Conservation (phyloP, 2,888 invertebrate species). For the Drosophila dives region DNA sequence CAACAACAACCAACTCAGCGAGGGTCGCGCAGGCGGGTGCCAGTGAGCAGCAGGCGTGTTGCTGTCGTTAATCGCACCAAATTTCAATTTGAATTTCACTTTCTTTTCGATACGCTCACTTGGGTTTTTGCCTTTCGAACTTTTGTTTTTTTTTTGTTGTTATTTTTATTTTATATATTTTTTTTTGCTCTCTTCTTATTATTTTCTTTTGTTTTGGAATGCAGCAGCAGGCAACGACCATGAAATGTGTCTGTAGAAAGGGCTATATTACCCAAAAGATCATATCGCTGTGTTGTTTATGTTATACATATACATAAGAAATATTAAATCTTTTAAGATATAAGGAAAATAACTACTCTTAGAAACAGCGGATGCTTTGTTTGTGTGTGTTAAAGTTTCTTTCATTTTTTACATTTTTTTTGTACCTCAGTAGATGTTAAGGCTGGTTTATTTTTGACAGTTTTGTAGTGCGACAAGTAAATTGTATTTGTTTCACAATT, state of each 20-base stretch:
- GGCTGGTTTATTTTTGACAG: conserved; percentile 20
- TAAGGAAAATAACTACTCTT: neutral
- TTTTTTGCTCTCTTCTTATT: conserved; percentile 14
- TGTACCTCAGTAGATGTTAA: conserved; percentile 8
- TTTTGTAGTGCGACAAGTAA: conserved; percentile 17
- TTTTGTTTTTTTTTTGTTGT: conserved; percentile 58
- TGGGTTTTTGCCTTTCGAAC: conserved; percentile 81
- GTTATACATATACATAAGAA: neutral
- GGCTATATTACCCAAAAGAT: conserved; percentile 26
- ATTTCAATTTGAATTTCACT: conserved; percentile 83
- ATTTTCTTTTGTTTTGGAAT: conserved; percentile 63
- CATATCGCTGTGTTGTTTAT: conserved; percentile 1
- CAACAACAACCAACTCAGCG: conserved; percentile 22
- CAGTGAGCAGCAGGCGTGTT: conserved; percentile 56
- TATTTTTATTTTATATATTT: conserved; percentile 21
- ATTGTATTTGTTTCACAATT: conserved; percentile 22
- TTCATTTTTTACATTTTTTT: neutral
- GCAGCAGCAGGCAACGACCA: conserved; percentile 72
- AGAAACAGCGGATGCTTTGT: neutral
- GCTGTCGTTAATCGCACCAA: conserved; percentile 79
- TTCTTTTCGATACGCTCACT: conserved; percentile 83
- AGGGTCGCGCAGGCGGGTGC: conserved; percentile 13
- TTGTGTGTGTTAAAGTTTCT: conserved; percentile 12
- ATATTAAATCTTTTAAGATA: neutral
- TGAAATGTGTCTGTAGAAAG: conserved; percentile 71